Percentiles rank a stretch among this genome's conserved stretches.
Evolutionary conservation across 2,797 vertebrate genomes (phyloP).

Genomic region (Melanotaenia nigrans): DNA sequence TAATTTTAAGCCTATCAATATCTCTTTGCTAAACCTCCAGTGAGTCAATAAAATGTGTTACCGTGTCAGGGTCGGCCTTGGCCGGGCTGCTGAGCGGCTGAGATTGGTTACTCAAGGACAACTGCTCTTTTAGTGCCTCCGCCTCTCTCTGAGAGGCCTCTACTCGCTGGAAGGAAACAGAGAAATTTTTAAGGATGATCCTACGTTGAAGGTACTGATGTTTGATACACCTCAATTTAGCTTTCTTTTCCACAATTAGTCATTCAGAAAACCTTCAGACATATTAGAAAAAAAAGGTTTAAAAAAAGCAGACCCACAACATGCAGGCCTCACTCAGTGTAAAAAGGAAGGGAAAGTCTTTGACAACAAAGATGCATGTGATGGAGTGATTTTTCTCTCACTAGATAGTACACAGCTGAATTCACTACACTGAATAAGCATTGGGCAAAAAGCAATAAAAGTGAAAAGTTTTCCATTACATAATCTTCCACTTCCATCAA

Average conservation of each 20-base stretch:
- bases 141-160: slow-evolving; percentile 95
- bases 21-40: slow-evolving; percentile 25
- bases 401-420: not conserved
- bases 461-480: slow-evolving; percentile 38
- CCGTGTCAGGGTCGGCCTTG: slow-evolving; percentile 92
- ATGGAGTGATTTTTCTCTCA: not conserved
- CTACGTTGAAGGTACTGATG: not conserved
- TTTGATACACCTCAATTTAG: slow-evolving; percentile 5
- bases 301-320: not conserved
- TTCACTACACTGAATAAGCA: not conserved
- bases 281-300: not conserved
- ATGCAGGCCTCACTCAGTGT: slow-evolving; percentile 8
- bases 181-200: slow-evolving; percentile 31
- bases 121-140: slow-evolving; percentile 91
- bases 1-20: slow-evolving; percentile 58
- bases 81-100: slow-evolving; percentile 88
- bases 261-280: not conserved
- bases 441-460: slow-evolving; percentile 24
- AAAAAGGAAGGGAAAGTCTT: slow-evolving; percentile 2
- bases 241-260: not conserved
- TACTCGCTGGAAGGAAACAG: slow-evolving; percentile 86
- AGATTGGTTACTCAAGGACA: slow-evolving; percentile 92
- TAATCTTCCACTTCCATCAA: slow-evolving; percentile 19
- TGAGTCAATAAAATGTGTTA: slow-evolving; percentile 72
- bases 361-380: slow-evolving; percentile 7